Evolutionary conservation across 2,113 vertebrate genomes (phyloP).

Genomic region (Nannospalax galili): DNA sequence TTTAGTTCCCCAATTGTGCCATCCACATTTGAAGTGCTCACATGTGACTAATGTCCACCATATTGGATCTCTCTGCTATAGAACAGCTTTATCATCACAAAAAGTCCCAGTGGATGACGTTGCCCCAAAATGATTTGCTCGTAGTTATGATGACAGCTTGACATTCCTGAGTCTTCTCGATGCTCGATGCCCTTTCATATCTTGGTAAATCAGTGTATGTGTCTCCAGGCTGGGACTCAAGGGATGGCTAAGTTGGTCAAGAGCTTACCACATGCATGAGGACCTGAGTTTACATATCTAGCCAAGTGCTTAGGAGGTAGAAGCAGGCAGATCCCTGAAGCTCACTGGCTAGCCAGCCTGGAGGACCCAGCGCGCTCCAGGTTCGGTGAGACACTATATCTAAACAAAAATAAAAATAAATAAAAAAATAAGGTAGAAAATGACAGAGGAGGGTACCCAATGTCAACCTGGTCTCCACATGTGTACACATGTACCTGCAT

Average conservation of each 20-base stretch:
- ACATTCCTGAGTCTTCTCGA: background rate
- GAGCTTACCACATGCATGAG: background rate
- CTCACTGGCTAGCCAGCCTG: no score
- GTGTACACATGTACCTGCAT: background rate
- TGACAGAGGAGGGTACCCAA: background rate
- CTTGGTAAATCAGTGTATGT: slow-evolving; percentile 31
- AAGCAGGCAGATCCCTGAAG: no score
- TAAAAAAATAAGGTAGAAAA: background rate
- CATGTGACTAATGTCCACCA: background rate
- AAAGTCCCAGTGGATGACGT: background rate
- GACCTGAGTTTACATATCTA: background rate
- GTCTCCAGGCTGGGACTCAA: background rate
- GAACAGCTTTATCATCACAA: background rate
- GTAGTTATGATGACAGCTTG: background rate
- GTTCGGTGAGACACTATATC: background rate
- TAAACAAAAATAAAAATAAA: background rate
- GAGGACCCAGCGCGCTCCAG: background rate
- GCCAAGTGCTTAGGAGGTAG: background rate
- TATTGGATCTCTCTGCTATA: background rate
- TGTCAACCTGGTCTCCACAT: background rate
- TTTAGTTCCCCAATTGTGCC: background rate
- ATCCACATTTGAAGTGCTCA: background rate
- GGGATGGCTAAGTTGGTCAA: background rate
- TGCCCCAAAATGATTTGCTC: no score
- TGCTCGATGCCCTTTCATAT: background rate